phyloP scores from a whole-genome alignment of 2,888 invertebrate species.

The Acanthosepion lycidas region DNA sequence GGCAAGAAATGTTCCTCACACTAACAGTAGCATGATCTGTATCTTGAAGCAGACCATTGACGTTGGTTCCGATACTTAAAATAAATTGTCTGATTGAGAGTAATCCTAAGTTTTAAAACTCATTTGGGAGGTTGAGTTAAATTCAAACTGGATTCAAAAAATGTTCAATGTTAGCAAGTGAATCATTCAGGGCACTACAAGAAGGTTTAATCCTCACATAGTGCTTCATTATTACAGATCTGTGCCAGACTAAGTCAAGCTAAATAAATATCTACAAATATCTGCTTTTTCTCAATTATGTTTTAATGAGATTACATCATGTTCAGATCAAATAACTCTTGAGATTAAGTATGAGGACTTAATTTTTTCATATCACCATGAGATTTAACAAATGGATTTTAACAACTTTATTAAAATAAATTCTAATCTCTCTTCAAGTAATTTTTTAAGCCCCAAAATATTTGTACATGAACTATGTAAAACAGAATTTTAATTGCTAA shows the following conservation, averaged over 20 bases:
- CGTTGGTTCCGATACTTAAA: too few relatives aligned
- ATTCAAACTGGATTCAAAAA: neutral
- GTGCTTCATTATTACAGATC: neutral
- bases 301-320: neutral
- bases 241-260: neutral
- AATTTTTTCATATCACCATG: neutral
- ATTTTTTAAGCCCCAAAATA: neutral
- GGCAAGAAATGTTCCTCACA: too few relatives aligned
- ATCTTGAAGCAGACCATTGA: too few relatives aligned
- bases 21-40: too few relatives aligned
- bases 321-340: neutral
- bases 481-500: too few relatives aligned
- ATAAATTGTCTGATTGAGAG: too few relatives aligned
- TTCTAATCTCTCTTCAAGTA: neutral
- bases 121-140: too few relatives aligned
- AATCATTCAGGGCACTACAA: neutral
- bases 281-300: neutral
- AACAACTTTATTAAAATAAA: neutral
- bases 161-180: neutral
- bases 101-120: too few relatives aligned
- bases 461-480: too few relatives aligned
- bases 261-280: neutral
- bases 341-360: neutral
- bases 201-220: neutral
- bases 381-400: neutral